Evolutionary conservation across 2,888 invertebrate genomes (phyloP), one percentile per base, ranked within the genome.

Genomic region (Hydrotaea diabolus): DNA sequence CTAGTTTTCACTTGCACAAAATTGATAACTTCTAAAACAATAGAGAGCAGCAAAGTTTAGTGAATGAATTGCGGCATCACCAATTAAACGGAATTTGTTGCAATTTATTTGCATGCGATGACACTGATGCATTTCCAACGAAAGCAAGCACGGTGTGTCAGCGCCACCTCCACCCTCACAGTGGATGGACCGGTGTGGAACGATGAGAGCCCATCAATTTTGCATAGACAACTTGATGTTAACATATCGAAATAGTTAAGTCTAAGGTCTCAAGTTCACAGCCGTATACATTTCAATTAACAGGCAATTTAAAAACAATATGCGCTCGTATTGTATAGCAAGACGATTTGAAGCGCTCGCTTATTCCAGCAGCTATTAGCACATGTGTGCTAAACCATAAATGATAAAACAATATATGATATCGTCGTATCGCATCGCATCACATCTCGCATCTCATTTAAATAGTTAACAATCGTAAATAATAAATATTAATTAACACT

Each of bases 261-360:
- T 23, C 59, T 59, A 76, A 77, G 80, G 62, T 78, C 77, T 81
- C 75, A 74, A 81, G 80, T 75, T 81, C 23, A 75, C 43, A 75
- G 64, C 66, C 77, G 64, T 39, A 73, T 64, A 43, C 62, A 71
- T 78, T 82, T 59, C 69, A 84, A 84, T 84, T 81, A 82, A 76
- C 72, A 78, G 71, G 43, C 72, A 81, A 76, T 78, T 83, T 59
- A 64, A 78, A 81, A 84, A 71, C 55, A 19, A 72, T 66, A 23
- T 36, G 64, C 53, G 53, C 31, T 53, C n/a, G 15, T 66, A 62
- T 66, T 66, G 2, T 39, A 66, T 7, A 31, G 31, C 31, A 4
- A 2, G 39, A 36, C 64, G 39, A 64, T 66, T 43, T 17, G 17
- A 13, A 7, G 21, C 21, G 21, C 55, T 3, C 1, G 53, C 19